Percentiles rank a stretch among this genome's conserved stretches.
Conservation (phyloP, 1,140 invertebrate genomes). For the Andricus grossulariae region DNA sequence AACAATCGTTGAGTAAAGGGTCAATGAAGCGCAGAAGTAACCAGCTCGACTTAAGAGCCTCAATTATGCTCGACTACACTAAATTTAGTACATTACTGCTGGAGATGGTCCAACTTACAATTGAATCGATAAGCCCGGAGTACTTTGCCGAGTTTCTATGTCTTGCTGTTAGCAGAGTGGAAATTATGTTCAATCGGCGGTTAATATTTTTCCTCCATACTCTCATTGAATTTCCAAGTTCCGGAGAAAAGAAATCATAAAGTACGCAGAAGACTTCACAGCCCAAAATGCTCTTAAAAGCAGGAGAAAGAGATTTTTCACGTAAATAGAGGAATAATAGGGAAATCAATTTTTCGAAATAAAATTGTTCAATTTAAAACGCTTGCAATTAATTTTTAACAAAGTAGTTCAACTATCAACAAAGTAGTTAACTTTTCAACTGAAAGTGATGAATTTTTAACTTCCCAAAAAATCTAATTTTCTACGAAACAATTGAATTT, state of each 20-base stretch:
- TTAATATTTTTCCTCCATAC: constrained; percentile 3
- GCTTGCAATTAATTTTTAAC: neutral
- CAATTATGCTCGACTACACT: constrained; percentile 29
- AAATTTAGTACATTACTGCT: constrained; percentile 28
- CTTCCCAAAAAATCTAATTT: too few species aligned
- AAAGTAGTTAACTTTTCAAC: too few species aligned
- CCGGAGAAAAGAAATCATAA: neutral
- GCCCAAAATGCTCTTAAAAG: too few species aligned
- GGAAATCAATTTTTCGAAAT: too few species aligned
- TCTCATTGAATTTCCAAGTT: constrained; percentile 1
- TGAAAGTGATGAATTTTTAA: too few species aligned
- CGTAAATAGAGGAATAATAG: too few species aligned
- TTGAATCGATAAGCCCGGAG: constrained; percentile 26
- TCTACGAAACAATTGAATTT: too few species aligned
- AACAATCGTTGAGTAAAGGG: constrained; percentile 22
- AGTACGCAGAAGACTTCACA: neutral
- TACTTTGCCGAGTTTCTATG: constrained; percentile 13
- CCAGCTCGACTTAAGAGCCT: constrained; percentile 26
- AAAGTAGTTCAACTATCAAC: too few species aligned
- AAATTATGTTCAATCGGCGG: constrained; percentile 20
- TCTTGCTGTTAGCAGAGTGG: constrained; percentile 20
- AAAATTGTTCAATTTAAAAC: neutral
- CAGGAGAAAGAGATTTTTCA: too few species aligned
- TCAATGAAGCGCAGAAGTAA: constrained; percentile 29
- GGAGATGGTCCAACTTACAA: constrained; percentile 30